phyloP scores from a whole-genome alignment of 2,888 invertebrate species.

The Meta bourneti region DNA sequence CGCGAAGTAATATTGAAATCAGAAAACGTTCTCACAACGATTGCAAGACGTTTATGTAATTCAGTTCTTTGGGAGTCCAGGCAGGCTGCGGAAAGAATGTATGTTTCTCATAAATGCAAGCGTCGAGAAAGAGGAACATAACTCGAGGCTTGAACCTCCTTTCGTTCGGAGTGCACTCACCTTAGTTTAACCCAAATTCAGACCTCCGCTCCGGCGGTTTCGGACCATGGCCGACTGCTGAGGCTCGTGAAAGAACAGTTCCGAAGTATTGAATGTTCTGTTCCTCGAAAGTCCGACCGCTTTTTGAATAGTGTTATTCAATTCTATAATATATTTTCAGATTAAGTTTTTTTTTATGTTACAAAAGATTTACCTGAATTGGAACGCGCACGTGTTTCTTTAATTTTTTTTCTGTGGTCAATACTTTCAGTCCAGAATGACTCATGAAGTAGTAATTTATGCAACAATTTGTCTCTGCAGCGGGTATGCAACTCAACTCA shows the following conservation, averaged over 20 bases:
- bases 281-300: not conserved
- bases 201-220: slow-evolving; percentile 31
- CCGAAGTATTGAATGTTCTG: not conserved
- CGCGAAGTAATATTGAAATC: too few species aligned
- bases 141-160: slow-evolving; percentile 66
- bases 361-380: not conserved
- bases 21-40: too few species aligned
- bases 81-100: not conserved
- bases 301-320: not conserved
- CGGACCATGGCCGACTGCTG: not conserved
- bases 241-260: not conserved
- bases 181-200: slow-evolving; percentile 72
- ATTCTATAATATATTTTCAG: not conserved
- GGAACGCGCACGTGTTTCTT: not conserved
- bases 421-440: too few species aligned
- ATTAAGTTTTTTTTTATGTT: not conserved
- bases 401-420: not conserved
- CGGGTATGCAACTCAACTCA: too few species aligned
- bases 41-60: too few species aligned
- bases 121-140: slow-evolving; percentile 52
- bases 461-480: too few species aligned
- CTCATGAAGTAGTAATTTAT: too few species aligned
- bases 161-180: slow-evolving; percentile 60
- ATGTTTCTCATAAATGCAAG: slow-evolving; percentile 15
- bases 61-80: too few species aligned